Base-by-base conservation (phyloP, 2,888 invertebrate species). In the Thalpophila matura region DNA sequence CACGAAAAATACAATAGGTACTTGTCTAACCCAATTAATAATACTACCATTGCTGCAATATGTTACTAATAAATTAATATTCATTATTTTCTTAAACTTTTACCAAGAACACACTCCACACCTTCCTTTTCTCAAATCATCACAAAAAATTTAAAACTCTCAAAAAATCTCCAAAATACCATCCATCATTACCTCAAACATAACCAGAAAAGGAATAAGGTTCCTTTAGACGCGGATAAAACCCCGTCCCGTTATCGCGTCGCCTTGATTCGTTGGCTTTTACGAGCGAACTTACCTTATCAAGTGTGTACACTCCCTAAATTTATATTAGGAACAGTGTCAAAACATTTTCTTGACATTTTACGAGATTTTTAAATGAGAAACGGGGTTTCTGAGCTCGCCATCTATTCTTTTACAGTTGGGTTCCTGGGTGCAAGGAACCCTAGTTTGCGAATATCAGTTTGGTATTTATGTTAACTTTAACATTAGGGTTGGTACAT, bases 281-380 rank as follows among this genome's bases (percentile, higher is more conserved):
- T 79, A 79, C 73, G 80, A 79, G 49, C 74, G 29, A 61, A 70
- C 67, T 69, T 68, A 64, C 72, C 77, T 80, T 73, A 75, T 79
- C 74, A 70, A 79, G 81, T 80, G 67, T 82, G 65, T 63, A 73
- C 72, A 74, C 72, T 74, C 77, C 82, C 74, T 84, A 79, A 80
- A 68, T 75, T 81, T 79, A 86, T 85, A 88, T 85, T 81, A 84
- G 83, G 82, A 82, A 81, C 82, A 82, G 83, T 87, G 89, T 86
- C 86, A 88, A 89, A 91, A 90, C 86, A 89, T 86, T 89, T 88
- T 83, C 84, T 77, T 71, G 76, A 59, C 81, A 79, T 74, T 91
- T 91, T 90, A 91, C 85, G 89, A 86, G 61, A 76, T 81, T 88
- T 89, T 87, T 86, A 89, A 90, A 90, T 85, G 87, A 87, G 83